Evolutionary conservation across 2,113 vertebrate species (phyloP), one percentile per base, ranked within the genome.

Genomic region (Camelus dromedarius): DNA sequence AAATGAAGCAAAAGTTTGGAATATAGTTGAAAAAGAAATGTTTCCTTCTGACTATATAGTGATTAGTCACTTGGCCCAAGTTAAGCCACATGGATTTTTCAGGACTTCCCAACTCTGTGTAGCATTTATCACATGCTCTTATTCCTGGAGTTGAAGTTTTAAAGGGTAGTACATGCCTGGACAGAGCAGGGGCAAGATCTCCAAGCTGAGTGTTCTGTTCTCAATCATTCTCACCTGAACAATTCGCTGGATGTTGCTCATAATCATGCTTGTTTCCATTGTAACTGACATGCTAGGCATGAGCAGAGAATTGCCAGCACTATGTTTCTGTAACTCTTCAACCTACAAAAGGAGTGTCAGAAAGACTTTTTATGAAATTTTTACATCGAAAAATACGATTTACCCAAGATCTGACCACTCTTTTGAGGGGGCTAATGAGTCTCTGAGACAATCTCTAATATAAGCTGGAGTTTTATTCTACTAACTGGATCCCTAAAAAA

Each of bases 251-350:
- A 99, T 99, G 94, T 99, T 99, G 98, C 99, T 99, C 98, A 99
- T 99, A 92, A 99, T 99, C 99, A 99, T 99, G 88, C 99, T 98
- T 2, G 99, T 99, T 98, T 99, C 99, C 99, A 99, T 99, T 0
- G 99, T 99, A 69, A 99, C 98, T 1, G 98, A 98, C 97, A 99
- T 97, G 19, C 98, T 97, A 52, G 99, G 98, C 80, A 99, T 94
- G 12, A 99, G 98, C 4, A 98, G 93, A 12, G 98, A 98, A 48
- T 98, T 98, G 38, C 97, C 98, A 50, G 98, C 75, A 26, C 75
- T 98, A 3, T 99, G 99, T 96, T 98, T 99, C 97, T 99, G 99
- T 58, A 99, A 95, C 88, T 99, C 99, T 76, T 99, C 99, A 22
- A 99, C 98, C 99, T 99, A 98, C 66, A 93, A 83, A 75, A n/a